Percentiles rank a stretch among this genome's conserved stretches.
These are phyloP conservation scores for Nomada hirtipes DNA, from an alignment of 2,888 invertebrate species.

Conservation along the genomic window DNA sequence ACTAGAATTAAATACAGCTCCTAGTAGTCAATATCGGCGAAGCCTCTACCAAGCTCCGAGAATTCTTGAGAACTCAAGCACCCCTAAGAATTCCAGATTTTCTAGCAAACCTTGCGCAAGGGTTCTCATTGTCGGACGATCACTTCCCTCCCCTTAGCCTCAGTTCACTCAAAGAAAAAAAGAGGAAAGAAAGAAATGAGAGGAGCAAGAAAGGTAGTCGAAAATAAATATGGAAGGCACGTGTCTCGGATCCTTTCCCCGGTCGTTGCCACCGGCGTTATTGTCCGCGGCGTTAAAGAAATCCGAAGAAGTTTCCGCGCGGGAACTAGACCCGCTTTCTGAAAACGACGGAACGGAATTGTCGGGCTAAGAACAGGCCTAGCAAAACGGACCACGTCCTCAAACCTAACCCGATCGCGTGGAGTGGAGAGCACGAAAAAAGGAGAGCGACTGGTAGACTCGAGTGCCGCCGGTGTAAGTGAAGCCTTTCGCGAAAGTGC, in stretches of 20 bases:
- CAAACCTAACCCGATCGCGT: not conserved
- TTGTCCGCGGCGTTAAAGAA: slow-evolving; percentile 43
- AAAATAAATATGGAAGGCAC: not conserved
- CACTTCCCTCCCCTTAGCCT: too few relatives aligned
- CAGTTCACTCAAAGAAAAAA: not conserved
- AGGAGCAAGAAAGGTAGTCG: not conserved
- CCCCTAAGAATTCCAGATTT: not conserved
- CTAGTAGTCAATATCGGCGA: too few relatives aligned
- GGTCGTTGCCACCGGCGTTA: slow-evolving; percentile 26
- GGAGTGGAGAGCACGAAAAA: slow-evolving; percentile 16
- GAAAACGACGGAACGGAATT: slow-evolving; percentile 46
- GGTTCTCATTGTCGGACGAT: too few relatives aligned
- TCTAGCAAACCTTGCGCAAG: too few relatives aligned
- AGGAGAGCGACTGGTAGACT: slow-evolving; percentile 28
- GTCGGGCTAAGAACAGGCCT: slow-evolving; percentile 39
- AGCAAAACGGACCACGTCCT: slow-evolving; percentile 29
- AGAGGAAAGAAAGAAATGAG: not conserved
- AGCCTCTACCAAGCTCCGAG: not conserved
- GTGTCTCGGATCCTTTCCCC: not conserved
- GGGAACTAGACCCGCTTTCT: slow-evolving; percentile 37
- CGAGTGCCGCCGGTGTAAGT: slow-evolving; percentile 42
- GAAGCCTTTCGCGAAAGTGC: slow-evolving; percentile 43
- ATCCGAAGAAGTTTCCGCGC: slow-evolving; percentile 34
- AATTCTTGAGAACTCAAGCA: not conserved
- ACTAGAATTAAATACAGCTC: too few relatives aligned